Evolutionary conservation across 2,888 invertebrate species (phyloP).

Genomic region (Volucella inflata): DNA sequence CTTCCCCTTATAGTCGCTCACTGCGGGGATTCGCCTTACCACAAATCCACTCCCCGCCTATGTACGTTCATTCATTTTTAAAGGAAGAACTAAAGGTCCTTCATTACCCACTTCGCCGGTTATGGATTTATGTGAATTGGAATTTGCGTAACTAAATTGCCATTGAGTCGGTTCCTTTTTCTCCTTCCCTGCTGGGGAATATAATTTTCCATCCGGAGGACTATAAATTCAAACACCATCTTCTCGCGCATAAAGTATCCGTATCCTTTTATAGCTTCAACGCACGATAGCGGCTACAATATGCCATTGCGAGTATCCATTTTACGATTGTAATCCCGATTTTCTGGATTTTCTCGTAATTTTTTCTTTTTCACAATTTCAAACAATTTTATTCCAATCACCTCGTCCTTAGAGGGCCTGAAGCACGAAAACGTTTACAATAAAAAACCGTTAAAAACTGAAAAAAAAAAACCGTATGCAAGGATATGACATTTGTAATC

Average conservation of each 20-base stretch:
- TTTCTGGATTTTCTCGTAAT: not conserved
- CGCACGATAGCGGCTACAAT: constrained; percentile 26
- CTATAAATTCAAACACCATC: constrained; percentile 69
- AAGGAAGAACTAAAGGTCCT: constrained; percentile 36
- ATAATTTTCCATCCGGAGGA: constrained; percentile 32
- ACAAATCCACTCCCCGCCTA: not conserved
- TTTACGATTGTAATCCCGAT: constrained; percentile 58
- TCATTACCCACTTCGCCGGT: constrained; percentile 46
- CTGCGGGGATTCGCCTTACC: constrained; percentile 2
- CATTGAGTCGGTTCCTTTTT: not conserved
- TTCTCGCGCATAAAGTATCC: constrained; percentile 65
- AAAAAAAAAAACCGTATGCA: not conserved
- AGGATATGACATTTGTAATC: constrained; percentile 9
- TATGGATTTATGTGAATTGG: constrained; percentile 40
- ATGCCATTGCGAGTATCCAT: constrained; percentile 63
- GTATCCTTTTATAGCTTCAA: constrained; percentile 58
- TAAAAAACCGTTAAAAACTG: not conserved
- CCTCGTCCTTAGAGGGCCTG: not conserved
- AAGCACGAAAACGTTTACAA: constrained; percentile 5
- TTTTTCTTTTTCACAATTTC: not conserved
- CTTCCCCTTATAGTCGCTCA: not conserved
- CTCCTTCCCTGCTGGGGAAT: constrained; percentile 13
- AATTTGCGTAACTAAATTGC: constrained; percentile 16
- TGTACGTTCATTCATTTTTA: not conserved
- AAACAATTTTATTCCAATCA: constrained; percentile 21